Conservation (phyloP, 2,888 invertebrate species). For the Caenorhabditis sp. region DNA sequence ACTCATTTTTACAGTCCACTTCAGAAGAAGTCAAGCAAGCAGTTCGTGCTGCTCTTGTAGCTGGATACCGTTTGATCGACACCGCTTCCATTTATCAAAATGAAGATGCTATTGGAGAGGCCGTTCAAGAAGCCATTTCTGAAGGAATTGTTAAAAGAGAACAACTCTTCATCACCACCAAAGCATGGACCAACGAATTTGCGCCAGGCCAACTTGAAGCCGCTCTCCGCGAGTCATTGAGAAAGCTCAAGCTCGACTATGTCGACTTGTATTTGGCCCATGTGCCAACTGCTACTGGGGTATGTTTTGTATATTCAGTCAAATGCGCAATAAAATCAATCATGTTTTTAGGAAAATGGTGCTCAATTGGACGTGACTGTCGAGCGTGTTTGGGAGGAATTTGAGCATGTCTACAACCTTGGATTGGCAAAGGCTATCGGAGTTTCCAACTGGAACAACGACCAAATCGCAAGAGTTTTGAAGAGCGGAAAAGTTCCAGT, state of each 20-base stretch:
- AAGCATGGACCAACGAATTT: constrained; percentile 71
- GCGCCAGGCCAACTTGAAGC: constrained; percentile 40
- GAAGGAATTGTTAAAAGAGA: constrained; percentile 79
- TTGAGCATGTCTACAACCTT: constrained; percentile 75
- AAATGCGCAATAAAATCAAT: not conserved
- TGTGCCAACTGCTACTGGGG: constrained; percentile 77
- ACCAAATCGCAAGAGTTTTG: constrained; percentile 79
- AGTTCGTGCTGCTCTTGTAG: constrained; percentile 79
- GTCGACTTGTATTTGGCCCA: constrained; percentile 86
- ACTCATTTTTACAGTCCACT: too few relatives aligned
- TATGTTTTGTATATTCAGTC: too few relatives aligned
- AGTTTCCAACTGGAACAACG: constrained; percentile 83
- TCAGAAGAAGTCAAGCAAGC: constrained; percentile 78
- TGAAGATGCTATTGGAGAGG: constrained; percentile 80
- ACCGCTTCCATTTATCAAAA: constrained; percentile 83
- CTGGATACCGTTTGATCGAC: constrained; percentile 86
- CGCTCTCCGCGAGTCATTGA: constrained; percentile 71
- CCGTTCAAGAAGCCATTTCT: constrained; percentile 80
- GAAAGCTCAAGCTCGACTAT: constrained; percentile 81
- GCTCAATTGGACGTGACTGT: constrained; percentile 32
- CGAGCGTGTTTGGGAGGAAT: constrained; percentile 59
- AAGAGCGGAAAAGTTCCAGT: constrained; percentile 52
- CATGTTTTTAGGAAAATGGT: not conserved
- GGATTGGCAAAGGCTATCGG: constrained; percentile 83
- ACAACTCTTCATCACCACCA: constrained; percentile 85